A percentile compares a stretch with the other conserved stretches of the same genome.
Conservation (phyloP, 1,140 invertebrate species). For the Scaptomyza hsui region DNA sequence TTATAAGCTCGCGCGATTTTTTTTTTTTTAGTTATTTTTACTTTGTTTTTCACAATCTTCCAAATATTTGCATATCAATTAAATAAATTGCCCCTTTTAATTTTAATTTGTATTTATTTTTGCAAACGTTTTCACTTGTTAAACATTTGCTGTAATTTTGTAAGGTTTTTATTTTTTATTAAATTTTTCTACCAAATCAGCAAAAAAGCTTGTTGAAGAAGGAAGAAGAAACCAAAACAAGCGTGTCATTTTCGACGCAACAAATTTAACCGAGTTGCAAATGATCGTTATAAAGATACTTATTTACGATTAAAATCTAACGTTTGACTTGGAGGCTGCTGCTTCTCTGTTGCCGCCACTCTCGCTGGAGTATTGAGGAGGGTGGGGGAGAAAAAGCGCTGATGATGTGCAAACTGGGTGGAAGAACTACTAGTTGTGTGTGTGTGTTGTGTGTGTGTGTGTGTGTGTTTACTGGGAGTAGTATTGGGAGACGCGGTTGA, state of each 20-base stretch:
- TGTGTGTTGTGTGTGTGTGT: no score
- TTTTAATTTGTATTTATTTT: neutral
- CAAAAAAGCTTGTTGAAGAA: neutral
- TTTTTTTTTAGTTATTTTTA: slow-evolving; percentile 44
- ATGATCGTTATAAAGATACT: neutral
- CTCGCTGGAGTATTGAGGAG: neutral
- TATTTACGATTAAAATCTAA: neutral
- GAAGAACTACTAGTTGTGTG: neutral
- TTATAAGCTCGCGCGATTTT: slow-evolving; percentile 33
- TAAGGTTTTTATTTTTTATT: neutral
- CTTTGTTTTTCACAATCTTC: slow-evolving; percentile 9
- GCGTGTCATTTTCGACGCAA: slow-evolving; percentile 46
- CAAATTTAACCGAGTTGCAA: neutral
- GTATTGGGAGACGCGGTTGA: slow-evolving; percentile 3
- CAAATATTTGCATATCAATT: slow-evolving; percentile 2
- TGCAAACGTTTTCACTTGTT: slow-evolving; percentile 20
- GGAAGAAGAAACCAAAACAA: slow-evolving; percentile 11
- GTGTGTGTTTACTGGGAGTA: no score
- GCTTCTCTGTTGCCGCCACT: neutral
- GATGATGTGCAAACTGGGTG: no score
- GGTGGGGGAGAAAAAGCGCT: no score
- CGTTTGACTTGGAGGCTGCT: slow-evolving; percentile 5
- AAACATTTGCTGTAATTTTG: neutral
- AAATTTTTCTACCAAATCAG: slow-evolving; percentile 2
- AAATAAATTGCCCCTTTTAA: neutral